A percentile compares a stretch with the other conserved stretches of the same genome.
These are phyloP conservation scores for Microplitis manilae DNA, from an alignment of 2,888 invertebrate genomes.

Conservation along the genomic window DNA sequence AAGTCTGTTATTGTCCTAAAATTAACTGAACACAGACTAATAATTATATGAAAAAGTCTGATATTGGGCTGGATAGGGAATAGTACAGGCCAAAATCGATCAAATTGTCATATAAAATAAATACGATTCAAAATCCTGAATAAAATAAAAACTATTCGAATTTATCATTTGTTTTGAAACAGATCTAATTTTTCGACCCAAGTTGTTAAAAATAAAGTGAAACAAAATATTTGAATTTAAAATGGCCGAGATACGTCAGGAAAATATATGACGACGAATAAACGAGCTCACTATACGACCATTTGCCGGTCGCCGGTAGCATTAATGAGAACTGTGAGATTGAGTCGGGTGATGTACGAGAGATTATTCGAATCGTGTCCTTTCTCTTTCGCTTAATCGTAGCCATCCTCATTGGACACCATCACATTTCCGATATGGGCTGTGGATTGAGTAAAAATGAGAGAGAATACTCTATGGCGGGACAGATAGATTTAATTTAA, in stretches of 20 bases:
- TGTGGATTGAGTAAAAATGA: slow-evolving; percentile 3
- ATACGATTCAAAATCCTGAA: too few species aligned
- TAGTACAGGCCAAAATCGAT: too few species aligned
- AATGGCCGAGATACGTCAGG: slow-evolving; percentile 59
- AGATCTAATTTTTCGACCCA: too few species aligned
- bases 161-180: too few species aligned
- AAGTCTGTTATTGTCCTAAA: too few species aligned
- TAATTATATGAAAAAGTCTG: too few species aligned
- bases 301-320: slow-evolving; percentile 65
- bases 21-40: too few species aligned
- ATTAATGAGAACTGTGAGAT: slow-evolving; percentile 68
- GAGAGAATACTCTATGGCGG: neutral
- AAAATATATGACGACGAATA: slow-evolving; percentile 28
- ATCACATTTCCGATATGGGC: slow-evolving; percentile 20
- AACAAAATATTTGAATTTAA: slow-evolving; percentile 53
- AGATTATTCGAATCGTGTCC: slow-evolving; percentile 36
- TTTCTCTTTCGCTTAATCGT: neutral
- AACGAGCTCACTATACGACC: slow-evolving; percentile 57
- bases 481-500: neutral
- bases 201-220: slow-evolving; percentile 31
- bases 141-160: too few species aligned
- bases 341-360: slow-evolving; percentile 59
- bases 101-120: too few species aligned
- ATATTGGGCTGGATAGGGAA: too few species aligned
- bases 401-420: slow-evolving; percentile 17